A percentile compares a stretch with the other conserved stretches of the same genome.
Conservation (phyloP, 2,113 vertebrate species). For the Thalassarche chlororhynchos region DNA sequence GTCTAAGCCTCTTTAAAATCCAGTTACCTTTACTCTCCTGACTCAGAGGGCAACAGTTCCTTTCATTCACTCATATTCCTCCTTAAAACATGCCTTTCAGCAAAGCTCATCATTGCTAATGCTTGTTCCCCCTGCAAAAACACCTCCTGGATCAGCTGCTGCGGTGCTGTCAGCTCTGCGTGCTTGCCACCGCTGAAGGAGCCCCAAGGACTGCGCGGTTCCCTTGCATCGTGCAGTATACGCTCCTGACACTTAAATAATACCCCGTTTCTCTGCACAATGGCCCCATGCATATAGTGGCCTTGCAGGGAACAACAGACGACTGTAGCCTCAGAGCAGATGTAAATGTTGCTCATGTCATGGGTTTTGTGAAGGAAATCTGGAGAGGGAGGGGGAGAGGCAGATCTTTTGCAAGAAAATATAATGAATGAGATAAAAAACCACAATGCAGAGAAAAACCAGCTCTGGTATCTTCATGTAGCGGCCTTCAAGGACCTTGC, state of each 20-base stretch:
- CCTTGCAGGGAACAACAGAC: background rate
- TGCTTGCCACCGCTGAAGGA: background rate
- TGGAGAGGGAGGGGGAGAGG: background rate
- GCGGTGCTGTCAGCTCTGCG: background rate
- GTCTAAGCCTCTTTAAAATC: background rate
- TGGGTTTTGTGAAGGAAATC: background rate
- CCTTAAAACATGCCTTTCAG: background rate
- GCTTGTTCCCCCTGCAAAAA: background rate
- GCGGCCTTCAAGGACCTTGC: background rate
- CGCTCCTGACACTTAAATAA: background rate
- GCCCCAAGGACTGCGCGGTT: background rate
- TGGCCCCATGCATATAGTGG: background rate
- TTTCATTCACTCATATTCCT: background rate
- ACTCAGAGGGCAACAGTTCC: background rate
- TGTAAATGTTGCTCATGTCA: background rate
- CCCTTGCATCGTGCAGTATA: background rate
- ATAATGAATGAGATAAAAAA: background rate
- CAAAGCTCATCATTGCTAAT: background rate
- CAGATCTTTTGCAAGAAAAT: background rate
- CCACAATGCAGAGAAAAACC: background rate
- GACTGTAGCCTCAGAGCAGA: conserved; percentile 9
- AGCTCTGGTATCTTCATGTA: background rate
- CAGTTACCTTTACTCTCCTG: background rate
- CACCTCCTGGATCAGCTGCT: background rate
- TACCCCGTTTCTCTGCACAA: background rate